Percentiles rank a stretch among this genome's conserved stretches.
These are phyloP conservation scores for Oreamnos americanus DNA, from an alignment of 2,113 vertebrate genomes.

Conservation along the genomic window DNA sequence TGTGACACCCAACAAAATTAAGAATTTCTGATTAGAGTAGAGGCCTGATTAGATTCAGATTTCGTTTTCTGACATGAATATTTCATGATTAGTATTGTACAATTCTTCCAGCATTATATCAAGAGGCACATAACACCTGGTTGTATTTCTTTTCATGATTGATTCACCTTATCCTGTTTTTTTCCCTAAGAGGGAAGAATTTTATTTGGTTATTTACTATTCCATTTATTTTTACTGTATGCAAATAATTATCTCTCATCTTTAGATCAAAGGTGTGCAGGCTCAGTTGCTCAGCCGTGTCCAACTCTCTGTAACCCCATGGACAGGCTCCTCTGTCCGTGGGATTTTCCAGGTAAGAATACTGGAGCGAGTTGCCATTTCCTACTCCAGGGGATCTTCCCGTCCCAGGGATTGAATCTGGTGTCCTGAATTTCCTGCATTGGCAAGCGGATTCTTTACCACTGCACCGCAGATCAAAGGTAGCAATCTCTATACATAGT, in stretches of 20 bases:
- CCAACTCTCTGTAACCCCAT: neutral
- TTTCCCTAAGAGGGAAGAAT: neutral
- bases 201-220: neutral
- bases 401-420: neutral
- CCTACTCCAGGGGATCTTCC: neutral
- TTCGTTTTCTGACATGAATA: neutral
- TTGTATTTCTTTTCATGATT: neutral
- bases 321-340: neutral
- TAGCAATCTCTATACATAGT: neutral
- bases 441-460: neutral
- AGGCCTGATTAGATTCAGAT: neutral
- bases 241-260: neutral
- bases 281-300: neutral
- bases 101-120: neutral
- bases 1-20: neutral
- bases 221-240: neutral
- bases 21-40: neutral
- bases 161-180: neutral
- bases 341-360: neutral
- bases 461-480: neutral
- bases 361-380: neutral
- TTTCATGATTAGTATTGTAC: neutral
- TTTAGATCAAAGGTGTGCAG: neutral
- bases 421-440: neutral
- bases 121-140: neutral